phyloP scores from a whole-genome alignment of 2,888 invertebrate genomes.

The Mythimna albipuncta region DNA sequence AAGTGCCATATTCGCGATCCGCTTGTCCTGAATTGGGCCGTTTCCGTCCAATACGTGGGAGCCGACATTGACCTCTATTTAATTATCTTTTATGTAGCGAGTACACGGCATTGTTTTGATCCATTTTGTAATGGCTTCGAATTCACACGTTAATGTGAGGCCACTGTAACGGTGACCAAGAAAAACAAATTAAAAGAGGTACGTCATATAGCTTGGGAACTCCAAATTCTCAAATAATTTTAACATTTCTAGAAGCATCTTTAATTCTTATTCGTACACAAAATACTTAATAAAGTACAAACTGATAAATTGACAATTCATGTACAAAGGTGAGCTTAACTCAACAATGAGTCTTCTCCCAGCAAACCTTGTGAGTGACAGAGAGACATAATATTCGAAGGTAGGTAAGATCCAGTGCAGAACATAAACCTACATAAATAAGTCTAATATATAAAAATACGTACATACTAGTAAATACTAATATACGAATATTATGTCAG shows the following conservation, averaged over 20 bases:
- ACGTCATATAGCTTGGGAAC: conserved; percentile 10
- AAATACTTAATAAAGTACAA: too few relatives aligned
- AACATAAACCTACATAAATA: too few relatives aligned
- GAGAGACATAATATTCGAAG: too few relatives aligned
- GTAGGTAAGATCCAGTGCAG: too few relatives aligned
- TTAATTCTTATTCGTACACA: too few relatives aligned
- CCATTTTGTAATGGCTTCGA: conserved; percentile 39
- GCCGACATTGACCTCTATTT: conserved; percentile 72
- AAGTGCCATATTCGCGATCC: conserved; percentile 41
- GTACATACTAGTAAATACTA: too few relatives aligned
- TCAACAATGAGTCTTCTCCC: too few relatives aligned
- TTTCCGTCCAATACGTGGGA: conserved; percentile 64
- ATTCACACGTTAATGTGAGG: conserved; percentile 43
- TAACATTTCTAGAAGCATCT: background rate
- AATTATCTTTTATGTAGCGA: conserved; percentile 61
- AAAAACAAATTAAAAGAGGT: conserved; percentile 15
- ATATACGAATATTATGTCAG: too few relatives aligned
- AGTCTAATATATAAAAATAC: too few relatives aligned
- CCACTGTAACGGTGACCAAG: conserved; percentile 9
- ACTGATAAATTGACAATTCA: too few relatives aligned
- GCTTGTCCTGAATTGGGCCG: conserved; percentile 45
- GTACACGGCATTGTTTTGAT: conserved; percentile 53
- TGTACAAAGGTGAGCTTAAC: too few relatives aligned
- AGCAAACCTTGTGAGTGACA: too few relatives aligned
- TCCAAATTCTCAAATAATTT: background rate